These are phyloP conservation scores for Cylloceria caligata DNA, from an alignment of 2,888 invertebrate species.

Conservation along the genomic window DNA sequence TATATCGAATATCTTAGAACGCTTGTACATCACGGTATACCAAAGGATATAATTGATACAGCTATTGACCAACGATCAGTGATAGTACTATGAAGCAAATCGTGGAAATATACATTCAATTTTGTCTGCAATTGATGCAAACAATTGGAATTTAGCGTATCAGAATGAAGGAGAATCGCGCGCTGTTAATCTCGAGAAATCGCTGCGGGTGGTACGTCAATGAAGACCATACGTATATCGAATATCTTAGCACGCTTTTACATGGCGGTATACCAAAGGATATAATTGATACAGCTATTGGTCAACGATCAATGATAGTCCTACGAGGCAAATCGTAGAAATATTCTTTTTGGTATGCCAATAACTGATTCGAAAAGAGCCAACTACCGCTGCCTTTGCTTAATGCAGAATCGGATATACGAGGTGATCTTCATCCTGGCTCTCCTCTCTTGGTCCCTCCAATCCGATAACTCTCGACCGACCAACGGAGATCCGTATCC, in stretches of 20 bases:
- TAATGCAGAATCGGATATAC: slow-evolving; percentile 5
- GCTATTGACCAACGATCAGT: background rate
- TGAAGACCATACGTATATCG: background rate
- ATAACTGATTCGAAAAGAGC: background rate
- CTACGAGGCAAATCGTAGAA: background rate
- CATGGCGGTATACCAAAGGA: background rate
- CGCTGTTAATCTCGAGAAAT: slow-evolving; percentile 10
- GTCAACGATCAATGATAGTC: background rate
- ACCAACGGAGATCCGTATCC: slow-evolving; percentile 73
- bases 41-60: too few relatives aligned
- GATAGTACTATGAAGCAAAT: background rate
- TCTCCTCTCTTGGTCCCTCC: slow-evolving; percentile 15
- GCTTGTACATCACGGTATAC: background rate
- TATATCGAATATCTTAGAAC: background rate
- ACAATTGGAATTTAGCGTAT: background rate
- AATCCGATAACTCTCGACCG: slow-evolving; percentile 53
- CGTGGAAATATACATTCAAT: background rate
- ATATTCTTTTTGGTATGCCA: too few relatives aligned
- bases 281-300: background rate
- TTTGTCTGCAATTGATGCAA: too few relatives aligned
- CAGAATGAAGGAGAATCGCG: background rate
- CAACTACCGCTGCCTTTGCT: background rate
- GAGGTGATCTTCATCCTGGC: slow-evolving; percentile 3
- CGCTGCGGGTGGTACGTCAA: background rate
- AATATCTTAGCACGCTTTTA: background rate